Base-by-base conservation (phyloP, 2,797 vertebrate genomes). In the Cuculus canorus region DNA sequence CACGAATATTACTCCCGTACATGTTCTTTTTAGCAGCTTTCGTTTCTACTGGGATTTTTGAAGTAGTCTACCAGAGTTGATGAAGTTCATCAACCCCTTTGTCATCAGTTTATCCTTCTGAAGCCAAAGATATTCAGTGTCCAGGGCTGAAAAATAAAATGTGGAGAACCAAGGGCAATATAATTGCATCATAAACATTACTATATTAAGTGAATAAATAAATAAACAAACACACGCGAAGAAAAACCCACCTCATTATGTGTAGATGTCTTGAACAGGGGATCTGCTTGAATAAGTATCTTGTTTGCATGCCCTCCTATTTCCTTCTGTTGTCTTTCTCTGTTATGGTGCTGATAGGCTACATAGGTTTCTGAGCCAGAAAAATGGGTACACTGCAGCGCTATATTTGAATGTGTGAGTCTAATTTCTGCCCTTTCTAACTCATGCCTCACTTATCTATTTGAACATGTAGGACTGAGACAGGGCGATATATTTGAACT, bases 231-330 rank as follows among this genome's bases (percentile, higher is more conserved):
- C 13, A 45, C 19, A 15, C 19, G 35, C 12, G 19, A 18, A 53
- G 22, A 16, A 24, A 0, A 2, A 14, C 21, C 5, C 47, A 57
- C 19, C 9, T 59, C 15, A 14, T 13, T 10, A 57, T 5, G 2
- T 50, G 7, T 4, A 33, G 50, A 63, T 9, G 18, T 81, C 52
- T 59, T 65, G 25, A 81, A 37, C 27, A 23, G 4, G 11, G 19
- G 24, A 43, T 8, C 6, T 52, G 9, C 8, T 72, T 53, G 13
- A 8, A 17, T 56, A 52, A 43, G 13, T 50, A 23, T 35, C 9
- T 75, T 63, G 13, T 60, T 81, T 59, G n/a, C 17, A 17, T 57
- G 13, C 7, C 5, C 8, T 68, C 16, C 30, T 65, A 24, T 48
- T 76, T 45, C 10, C 4, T n/a, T 56, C n/a, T 53, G 5, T 27